Percentiles rank a stretch among this genome's conserved stretches.
phyloP scores from a whole-genome alignment of 2,797 vertebrate genomes.

The Cuniculus paca region DNA sequence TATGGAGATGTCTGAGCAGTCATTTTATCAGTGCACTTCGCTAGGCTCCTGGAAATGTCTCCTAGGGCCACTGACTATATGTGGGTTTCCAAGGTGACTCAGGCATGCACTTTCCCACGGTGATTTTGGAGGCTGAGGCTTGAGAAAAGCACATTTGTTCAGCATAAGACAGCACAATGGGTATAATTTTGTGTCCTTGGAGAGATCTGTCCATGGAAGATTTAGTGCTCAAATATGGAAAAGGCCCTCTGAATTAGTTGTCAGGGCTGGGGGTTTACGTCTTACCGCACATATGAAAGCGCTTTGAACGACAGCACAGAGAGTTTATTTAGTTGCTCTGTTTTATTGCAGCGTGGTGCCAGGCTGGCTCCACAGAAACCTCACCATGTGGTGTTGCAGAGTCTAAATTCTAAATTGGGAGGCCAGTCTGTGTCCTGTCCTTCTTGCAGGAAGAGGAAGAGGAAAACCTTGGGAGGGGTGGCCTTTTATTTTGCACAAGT shows the following conservation, averaged over 20 bases:
- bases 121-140: neutral
- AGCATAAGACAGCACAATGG: neutral
- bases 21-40: neutral
- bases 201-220: neutral
- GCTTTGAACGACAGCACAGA: constrained; percentile 72
- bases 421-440: constrained; percentile 23
- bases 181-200: neutral
- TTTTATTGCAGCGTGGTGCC: constrained; percentile 72
- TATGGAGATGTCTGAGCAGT: neutral
- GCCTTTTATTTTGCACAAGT: constrained; percentile 73
- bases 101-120: neutral
- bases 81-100: neutral
- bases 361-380: constrained; percentile 67
- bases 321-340: constrained; percentile 70
- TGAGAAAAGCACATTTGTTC: neutral
- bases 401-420: constrained; percentile 73
- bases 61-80: neutral
- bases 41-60: neutral
- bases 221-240: constrained; percentile 65
- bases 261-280: constrained; percentile 60
- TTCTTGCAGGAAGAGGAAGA: neutral
- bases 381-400: constrained; percentile 73
- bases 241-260: constrained; percentile 69
- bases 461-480: constrained; percentile 12
- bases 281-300: constrained; percentile 65